These are phyloP conservation scores for Rhopalosiphum padi DNA, from an alignment of 1,140 invertebrate genomes.

Conservation along the genomic window DNA sequence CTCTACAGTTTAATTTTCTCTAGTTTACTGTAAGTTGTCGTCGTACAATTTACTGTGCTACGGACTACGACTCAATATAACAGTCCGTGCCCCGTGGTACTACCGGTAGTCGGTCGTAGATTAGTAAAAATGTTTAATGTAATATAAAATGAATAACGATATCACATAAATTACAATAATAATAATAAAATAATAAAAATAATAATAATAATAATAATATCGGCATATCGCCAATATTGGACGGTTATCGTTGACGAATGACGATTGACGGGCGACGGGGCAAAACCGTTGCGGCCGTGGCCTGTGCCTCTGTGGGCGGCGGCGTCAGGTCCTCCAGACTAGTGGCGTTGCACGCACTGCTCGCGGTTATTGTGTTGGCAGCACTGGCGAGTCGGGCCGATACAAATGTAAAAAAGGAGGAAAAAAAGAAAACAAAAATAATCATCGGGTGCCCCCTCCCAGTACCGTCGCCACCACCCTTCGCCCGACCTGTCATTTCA, in stretches of 20 bases:
- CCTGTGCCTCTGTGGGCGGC: not conserved
- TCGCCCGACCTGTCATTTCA: conserved; percentile 55
- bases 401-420: conserved; percentile 16
- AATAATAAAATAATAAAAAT: too few relatives aligned
- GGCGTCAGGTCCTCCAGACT: not conserved
- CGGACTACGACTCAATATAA: not conserved
- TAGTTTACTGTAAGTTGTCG: not conserved
- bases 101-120: too few relatives aligned
- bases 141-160: too few relatives aligned
- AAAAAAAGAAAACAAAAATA: conserved; percentile 55
- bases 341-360: conserved; percentile 25
- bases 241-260: not conserved
- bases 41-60: not conserved
- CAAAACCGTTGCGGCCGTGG: not conserved
- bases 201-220: not conserved
- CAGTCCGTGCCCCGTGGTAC: too few relatives aligned
- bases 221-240: too few relatives aligned
- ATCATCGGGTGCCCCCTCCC: conserved; percentile 47
- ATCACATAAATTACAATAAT: not conserved
- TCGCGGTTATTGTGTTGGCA: not conserved
- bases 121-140: not conserved
- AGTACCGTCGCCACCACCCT: conserved; percentile 5
- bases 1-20: not conserved
- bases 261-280: not conserved
- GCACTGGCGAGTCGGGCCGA: not conserved